phyloP scores from a whole-genome alignment of 2,797 vertebrate species.

The Amphiprion clarkii region DNA sequence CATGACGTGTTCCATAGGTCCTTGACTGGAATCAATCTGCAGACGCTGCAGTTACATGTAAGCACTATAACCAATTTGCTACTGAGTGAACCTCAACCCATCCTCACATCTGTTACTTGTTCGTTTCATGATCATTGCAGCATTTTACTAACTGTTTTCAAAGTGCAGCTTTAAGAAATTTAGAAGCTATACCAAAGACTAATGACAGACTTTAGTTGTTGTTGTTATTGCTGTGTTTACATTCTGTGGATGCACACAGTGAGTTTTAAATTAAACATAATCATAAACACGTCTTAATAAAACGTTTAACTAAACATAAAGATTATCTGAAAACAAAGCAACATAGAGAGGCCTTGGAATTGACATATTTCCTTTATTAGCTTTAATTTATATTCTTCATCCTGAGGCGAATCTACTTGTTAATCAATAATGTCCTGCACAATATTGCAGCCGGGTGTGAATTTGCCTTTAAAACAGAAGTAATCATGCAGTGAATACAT shows the following conservation, averaged over 20 bases:
- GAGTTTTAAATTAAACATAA: slow-evolving; percentile 7
- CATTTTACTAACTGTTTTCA: slow-evolving; percentile 4
- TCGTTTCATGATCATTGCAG: slow-evolving; percentile 8
- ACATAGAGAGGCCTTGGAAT: slow-evolving; percentile 35
- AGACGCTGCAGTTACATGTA: background rate
- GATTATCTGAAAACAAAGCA: slow-evolving; percentile 34
- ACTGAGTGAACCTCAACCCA: background rate
- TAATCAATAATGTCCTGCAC: slow-evolving; percentile 54
- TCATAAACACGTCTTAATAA: slow-evolving; percentile 24
- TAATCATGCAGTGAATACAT: slow-evolving; percentile 1
- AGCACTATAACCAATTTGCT: background rate
- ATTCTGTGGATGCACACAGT: background rate
- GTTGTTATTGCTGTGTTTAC: background rate
- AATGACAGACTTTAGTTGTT: background rate
- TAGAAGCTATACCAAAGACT: background rate
- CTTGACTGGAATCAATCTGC: background rate
- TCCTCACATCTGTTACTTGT: background rate
- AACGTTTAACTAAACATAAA: slow-evolving; percentile 22
- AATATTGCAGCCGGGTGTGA: slow-evolving; percentile 56
- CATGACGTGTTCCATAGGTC: background rate
- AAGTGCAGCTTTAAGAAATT: slow-evolving; percentile 6
- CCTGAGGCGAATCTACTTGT: slow-evolving; percentile 69
- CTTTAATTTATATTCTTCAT: slow-evolving; percentile 73
- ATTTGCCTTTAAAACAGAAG: slow-evolving; percentile 52
- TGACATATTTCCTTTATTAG: slow-evolving; percentile 65